Percentiles rank a stretch among this genome's conserved stretches.
These are phyloP conservation scores for Pachypsylla venusta DNA, from an alignment of 1,140 invertebrate genomes.

Conservation along the genomic window DNA sequence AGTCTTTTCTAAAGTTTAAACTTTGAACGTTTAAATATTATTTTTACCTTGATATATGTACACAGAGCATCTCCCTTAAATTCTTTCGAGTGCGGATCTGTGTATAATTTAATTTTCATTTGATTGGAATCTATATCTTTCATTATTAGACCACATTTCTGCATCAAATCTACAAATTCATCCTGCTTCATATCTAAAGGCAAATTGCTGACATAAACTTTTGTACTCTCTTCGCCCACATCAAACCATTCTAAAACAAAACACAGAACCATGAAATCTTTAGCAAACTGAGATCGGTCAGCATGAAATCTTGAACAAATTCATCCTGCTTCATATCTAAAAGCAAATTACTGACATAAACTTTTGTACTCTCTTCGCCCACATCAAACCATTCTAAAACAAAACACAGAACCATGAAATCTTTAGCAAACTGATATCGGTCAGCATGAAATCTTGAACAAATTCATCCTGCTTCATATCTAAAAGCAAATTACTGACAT, in stretches of 20 bases:
- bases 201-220: slow-evolving; percentile 91
- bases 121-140: slow-evolving; percentile 66
- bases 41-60: slow-evolving; percentile 90
- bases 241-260: slow-evolving; percentile 72
- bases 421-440: no score
- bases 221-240: slow-evolving; percentile 81
- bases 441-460: slow-evolving; percentile 80
- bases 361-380: slow-evolving; percentile 87
- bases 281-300: no score
- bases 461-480: slow-evolving; percentile 83
- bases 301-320: slow-evolving; percentile 80
- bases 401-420: slow-evolving; percentile 12
- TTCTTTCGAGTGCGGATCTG: slow-evolving; percentile 59
- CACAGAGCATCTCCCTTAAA: slow-evolving; percentile 94
- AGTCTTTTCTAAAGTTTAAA: no score
- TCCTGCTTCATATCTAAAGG: slow-evolving; percentile 79
- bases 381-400: slow-evolving; percentile 78
- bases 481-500: slow-evolving; percentile 80
- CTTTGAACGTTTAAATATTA: no score
- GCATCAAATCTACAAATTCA: slow-evolving; percentile 79
- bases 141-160: slow-evolving; percentile 92
- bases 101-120: slow-evolving; percentile 91
- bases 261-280: not conserved
- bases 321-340: slow-evolving; percentile 76
- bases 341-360: slow-evolving; percentile 91